A percentile compares a stretch with the other conserved stretches of the same genome.
Conservation (phyloP, 2,888 invertebrate genomes). For the Lasioglossum morio region DNA sequence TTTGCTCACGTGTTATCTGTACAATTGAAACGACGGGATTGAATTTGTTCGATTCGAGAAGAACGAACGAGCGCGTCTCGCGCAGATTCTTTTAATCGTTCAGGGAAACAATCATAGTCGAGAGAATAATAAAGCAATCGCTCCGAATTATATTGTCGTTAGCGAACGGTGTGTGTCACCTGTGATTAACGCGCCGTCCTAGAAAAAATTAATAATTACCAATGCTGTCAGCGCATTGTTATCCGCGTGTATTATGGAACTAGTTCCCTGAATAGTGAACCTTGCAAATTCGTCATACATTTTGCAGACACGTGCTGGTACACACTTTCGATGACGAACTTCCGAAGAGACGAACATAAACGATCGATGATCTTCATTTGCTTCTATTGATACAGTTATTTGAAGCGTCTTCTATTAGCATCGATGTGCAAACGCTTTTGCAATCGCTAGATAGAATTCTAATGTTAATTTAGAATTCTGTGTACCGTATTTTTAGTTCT, state of each 20-base stretch:
- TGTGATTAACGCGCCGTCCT: not conserved
- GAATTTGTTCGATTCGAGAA: not conserved
- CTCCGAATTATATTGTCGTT: not conserved
- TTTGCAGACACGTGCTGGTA: not conserved
- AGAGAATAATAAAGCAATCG: not conserved
- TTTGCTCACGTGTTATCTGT: not conserved
- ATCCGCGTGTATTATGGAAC: not conserved
- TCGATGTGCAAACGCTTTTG: no score
- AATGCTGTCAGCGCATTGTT: not conserved
- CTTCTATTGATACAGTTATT: no score
- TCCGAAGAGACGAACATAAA: no score
- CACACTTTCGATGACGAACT: no score
- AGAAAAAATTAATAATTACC: not conserved
- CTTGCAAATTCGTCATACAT: not conserved
- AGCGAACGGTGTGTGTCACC: not conserved
- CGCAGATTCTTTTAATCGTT: not conserved
- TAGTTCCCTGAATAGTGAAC: not conserved
- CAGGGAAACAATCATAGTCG: not conserved
- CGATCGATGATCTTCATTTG: no score
- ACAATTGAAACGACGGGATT: not conserved
- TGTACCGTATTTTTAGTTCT: no score
- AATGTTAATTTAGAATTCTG: no score
- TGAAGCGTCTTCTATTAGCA: no score
- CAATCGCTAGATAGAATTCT: no score
- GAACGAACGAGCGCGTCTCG: not conserved